phyloP scores from a whole-genome alignment of 2,797 vertebrate genomes.

The Periophthalmus magnuspinnatus region DNA sequence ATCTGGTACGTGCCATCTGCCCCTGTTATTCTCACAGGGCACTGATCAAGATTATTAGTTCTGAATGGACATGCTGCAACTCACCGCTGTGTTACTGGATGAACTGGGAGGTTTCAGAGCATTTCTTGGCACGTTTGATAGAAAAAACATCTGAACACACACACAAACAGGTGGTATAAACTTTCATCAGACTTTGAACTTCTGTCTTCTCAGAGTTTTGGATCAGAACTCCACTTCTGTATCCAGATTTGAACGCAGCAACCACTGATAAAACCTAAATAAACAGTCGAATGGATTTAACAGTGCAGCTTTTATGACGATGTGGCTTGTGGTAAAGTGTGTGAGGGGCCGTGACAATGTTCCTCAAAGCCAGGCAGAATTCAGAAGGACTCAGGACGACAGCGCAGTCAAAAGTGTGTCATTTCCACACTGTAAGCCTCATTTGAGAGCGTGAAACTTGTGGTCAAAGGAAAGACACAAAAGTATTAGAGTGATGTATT shows the following conservation, averaged over 20 bases:
- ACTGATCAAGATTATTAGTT: conserved; percentile 57
- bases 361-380: background rate
- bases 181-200: too few relatives aligned
- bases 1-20: conserved; percentile 76
- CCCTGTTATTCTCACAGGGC: conserved; percentile 52
- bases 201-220: too few relatives aligned
- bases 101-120: conserved; percentile 3
- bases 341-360: conserved; percentile 15
- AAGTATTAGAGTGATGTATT: too few relatives aligned
- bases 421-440: too few relatives aligned
- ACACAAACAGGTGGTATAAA: too few relatives aligned
- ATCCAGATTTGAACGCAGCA: background rate
- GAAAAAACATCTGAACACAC: too few relatives aligned
- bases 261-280: background rate
- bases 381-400: too few relatives aligned
- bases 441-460: too few relatives aligned
- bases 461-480: too few relatives aligned
- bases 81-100: conserved; percentile 21
- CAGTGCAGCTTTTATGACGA: too few relatives aligned
- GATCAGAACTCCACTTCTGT: background rate
- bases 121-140: background rate
- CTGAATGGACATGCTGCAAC: conserved; percentile 11
- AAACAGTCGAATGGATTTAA: conserved; percentile 6
- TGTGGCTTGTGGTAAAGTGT: too few relatives aligned
- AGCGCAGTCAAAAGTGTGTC: too few relatives aligned